phyloP scores from a whole-genome alignment of 2,888 invertebrate genomes.

The Zootermopsis nevadensis region DNA sequence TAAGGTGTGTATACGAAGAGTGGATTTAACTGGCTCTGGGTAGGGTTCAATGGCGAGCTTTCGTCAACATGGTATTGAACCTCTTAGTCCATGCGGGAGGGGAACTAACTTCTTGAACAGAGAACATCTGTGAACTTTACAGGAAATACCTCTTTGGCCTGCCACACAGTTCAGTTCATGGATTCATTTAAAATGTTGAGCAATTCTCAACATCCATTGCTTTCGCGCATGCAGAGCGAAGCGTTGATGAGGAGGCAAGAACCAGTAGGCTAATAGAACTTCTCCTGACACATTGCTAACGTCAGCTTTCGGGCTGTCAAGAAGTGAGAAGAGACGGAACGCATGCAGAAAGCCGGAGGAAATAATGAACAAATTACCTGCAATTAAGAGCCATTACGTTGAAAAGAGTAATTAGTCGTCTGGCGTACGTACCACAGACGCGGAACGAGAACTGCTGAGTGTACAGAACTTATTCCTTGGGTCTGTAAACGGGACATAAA shows the following conservation, averaged over 20 bases:
- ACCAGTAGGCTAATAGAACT: not conserved
- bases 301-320: slow-evolving; percentile 23
- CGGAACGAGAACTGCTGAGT: not conserved
- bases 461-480: not conserved
- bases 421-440: not conserved
- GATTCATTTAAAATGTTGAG: too few species aligned
- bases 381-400: slow-evolving; percentile 11
- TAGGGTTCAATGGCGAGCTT: too few species aligned
- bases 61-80: too few species aligned
- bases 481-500: not conserved
- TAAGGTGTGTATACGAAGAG: too few species aligned
- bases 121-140: too few species aligned
- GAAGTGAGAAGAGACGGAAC: not conserved
- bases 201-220: too few species aligned
- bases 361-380: slow-evolving; percentile 9
- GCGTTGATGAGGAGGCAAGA: not conserved
- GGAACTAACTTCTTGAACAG: too few species aligned
- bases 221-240: not conserved
- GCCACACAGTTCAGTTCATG: too few species aligned
- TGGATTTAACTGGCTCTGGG: too few species aligned
- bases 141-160: too few species aligned
- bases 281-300: slow-evolving; percentile 5
- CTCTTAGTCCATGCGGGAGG: too few species aligned
- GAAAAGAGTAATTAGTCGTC: slow-evolving; percentile 11
- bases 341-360: not conserved